Evolutionary conservation across 2,797 vertebrate genomes (phyloP), one percentile per base, ranked within the genome.

Genomic region (Champsocephalus esox): DNA sequence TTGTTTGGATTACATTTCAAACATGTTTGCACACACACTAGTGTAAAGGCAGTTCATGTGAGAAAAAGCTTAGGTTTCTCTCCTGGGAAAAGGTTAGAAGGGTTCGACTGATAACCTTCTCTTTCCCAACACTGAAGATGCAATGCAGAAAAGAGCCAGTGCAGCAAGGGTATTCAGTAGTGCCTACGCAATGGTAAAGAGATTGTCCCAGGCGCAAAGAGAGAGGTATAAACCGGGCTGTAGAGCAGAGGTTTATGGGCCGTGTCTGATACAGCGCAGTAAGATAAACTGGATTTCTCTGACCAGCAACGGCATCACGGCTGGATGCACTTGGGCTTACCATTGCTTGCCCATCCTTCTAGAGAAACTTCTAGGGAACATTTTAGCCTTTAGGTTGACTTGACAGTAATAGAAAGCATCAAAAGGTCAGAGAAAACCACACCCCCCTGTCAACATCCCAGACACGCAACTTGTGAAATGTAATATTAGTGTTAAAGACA

Each of bases 171-270:
- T 75, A 12, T 58, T 79, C 60, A 70, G 49, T 66, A 72, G 62
- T 84, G 82, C 81, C 88, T 83, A 75, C 28, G 48, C 59, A 87
- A 84, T 61, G 60, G 38, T 71, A 83, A 85, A 70, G 70, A 70
- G 48, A 86, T 73, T 52, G 41, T 85, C 79, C 49, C 43, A 72
- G 75, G 79, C 43, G 58, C 67, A 81, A 70, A 61, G 66, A 86
- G 85, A 77, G 76, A 59, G 66, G 73, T 82, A 79, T 91, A 82
- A 92, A 91, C 63, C 66, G 59, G 74, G 89, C 67, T 80, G 83
- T 91, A 90, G 92, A 90, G 77, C 77, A 41, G 66, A 72, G 57
- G 43, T 93, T 93, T 91, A 93, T 92, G 77, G 73, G 51, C 81
- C 11, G 73, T 87, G 84, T 67, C 83, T 81, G 87, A 90, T 88